Percentiles rank a stretch among this genome's conserved stretches.
phyloP scores from a whole-genome alignment of 2,797 vertebrate species.

The Pangasius larnaudii region DNA sequence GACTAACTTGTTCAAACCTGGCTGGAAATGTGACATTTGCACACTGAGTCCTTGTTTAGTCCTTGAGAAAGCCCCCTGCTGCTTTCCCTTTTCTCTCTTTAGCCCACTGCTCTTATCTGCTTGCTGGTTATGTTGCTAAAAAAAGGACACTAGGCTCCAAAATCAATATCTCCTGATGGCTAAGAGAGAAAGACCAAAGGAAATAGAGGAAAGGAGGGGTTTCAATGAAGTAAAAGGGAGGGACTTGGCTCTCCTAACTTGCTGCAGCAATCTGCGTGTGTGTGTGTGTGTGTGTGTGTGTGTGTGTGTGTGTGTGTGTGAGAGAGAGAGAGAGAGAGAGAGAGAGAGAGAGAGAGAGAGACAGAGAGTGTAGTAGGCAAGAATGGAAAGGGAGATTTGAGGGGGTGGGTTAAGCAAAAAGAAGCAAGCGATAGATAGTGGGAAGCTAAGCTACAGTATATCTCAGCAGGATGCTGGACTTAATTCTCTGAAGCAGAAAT shows the following conservation, averaged over 20 bases:
- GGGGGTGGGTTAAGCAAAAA: conserved; percentile 20
- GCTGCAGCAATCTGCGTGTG: conserved; percentile 51
- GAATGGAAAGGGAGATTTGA: conserved; percentile 4
- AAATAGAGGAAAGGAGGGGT: conserved; percentile 33
- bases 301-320: conserved; percentile 42
- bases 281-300: conserved; percentile 41
- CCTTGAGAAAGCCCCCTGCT: conserved; percentile 16
- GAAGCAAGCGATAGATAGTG: conserved; percentile 40
- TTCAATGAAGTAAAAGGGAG: conserved; percentile 37
- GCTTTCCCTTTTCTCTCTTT: conserved; percentile 13
- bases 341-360: neutral
- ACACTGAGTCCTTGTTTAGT: conserved; percentile 2
- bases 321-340: conserved; percentile 35
- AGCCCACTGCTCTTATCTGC: conserved; percentile 60
- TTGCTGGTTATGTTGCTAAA: conserved; percentile 72
- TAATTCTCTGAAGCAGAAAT: conserved; percentile 69
- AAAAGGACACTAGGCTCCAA: conserved; percentile 72
- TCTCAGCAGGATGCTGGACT: conserved; percentile 60
- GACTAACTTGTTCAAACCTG: neutral
- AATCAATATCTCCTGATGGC: conserved; percentile 75
- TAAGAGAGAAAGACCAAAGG: conserved; percentile 53
- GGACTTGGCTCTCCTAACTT: conserved; percentile 44
- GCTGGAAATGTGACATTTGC: conserved; percentile 4
- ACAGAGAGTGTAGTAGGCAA: conserved; percentile 25
- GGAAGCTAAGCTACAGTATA: conserved; percentile 1